Percentiles rank a stretch among this genome's conserved stretches.
phyloP scores from a whole-genome alignment of 2,113 vertebrate species.

The Rhadina sibilatrix region DNA sequence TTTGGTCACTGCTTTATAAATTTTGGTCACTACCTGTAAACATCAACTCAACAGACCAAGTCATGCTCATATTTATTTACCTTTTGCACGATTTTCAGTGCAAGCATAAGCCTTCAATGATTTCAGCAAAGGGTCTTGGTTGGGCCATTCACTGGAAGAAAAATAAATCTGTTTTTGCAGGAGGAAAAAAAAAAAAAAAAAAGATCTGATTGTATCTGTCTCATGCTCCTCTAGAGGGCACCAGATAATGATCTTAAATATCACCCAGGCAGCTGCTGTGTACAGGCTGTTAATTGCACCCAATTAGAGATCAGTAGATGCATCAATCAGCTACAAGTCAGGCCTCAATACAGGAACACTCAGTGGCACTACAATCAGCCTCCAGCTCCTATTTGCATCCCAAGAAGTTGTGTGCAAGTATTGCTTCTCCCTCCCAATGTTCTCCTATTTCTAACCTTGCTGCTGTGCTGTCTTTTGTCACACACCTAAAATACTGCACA shows the following conservation, averaged over 20 bases:
- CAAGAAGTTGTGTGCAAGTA: background rate
- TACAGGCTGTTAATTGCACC: background rate
- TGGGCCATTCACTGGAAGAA: background rate
- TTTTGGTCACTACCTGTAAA: background rate
- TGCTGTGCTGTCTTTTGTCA: background rate
- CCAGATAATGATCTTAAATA: background rate
- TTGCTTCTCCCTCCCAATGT: background rate
- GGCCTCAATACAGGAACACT: background rate
- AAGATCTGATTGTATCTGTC: background rate
- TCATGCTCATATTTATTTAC: background rate
- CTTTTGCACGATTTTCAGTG: background rate
- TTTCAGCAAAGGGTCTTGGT: background rate
- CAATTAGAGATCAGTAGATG: background rate
- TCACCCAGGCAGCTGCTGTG: background rate
- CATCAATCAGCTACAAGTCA: background rate
- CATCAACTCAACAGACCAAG: background rate
- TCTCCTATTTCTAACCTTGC: background rate
- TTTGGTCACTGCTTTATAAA: background rate
- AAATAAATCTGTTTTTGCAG: background rate
- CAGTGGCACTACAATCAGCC: background rate
- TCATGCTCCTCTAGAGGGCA: conserved; percentile 11
- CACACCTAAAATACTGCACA: background rate
- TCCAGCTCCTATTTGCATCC: background rate
- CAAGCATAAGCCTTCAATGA: background rate
- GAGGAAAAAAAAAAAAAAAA: background rate